Conservation (phyloP, 2,797 vertebrate genomes). For the Xenops minutus region DNA sequence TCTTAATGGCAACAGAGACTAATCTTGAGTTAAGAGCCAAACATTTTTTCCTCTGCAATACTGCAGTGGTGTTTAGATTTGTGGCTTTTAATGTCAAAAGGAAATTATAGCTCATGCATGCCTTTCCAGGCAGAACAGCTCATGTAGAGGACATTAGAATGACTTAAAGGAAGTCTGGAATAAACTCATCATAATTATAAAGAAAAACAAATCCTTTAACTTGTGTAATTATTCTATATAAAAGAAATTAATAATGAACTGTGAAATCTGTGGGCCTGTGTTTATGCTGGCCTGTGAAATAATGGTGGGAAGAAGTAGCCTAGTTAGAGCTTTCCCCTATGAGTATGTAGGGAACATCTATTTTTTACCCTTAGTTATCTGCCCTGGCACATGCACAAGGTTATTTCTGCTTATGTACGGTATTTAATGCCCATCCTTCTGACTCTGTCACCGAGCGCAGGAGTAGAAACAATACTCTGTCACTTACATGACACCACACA, state of each 20-base stretch:
- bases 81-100: conserved; percentile 52
- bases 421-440: neutral
- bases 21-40: conserved; percentile 30
- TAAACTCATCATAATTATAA: conserved; percentile 6
- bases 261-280: neutral
- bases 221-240: neutral
- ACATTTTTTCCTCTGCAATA: conserved; percentile 2
- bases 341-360: neutral
- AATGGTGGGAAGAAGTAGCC: neutral
- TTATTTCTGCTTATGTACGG: neutral
- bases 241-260: conserved; percentile 9
- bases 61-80: conserved; percentile 26
- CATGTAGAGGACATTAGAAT: neutral
- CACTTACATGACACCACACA: neutral
- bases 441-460: neutral
- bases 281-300: neutral
- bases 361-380: neutral
- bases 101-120: conserved; percentile 24
- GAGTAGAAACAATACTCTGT: neutral
- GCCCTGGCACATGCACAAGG: neutral
- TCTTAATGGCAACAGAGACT: conserved; percentile 23
- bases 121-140: conserved; percentile 15
- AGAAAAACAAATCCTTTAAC: neutral
- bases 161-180: conserved; percentile 11
- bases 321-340: neutral